Evolutionary conservation across 2,888 invertebrate species (phyloP), one percentile per base, ranked within the genome.

Genomic region (Teinopalpus imperialis): DNA sequence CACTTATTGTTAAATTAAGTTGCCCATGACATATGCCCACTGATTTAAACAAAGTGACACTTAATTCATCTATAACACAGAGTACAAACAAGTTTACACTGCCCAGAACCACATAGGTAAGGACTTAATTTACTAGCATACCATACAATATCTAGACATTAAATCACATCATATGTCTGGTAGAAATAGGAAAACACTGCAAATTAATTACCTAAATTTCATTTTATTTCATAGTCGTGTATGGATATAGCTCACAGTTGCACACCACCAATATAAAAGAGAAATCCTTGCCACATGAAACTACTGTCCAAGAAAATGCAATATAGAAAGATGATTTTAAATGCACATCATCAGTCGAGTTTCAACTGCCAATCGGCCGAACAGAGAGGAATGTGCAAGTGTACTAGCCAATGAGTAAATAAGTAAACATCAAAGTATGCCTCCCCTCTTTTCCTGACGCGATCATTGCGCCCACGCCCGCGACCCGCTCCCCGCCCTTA

Each of bases 201-300:
- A 35, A 42, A 13, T 35, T 26, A 41, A 30, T 42, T 56, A 88
- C 87, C 87, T 81, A 83, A 77, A 74, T 87, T 81, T 86, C 87
- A 88, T 88, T 76, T 87, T 88, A 86, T 80, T 81, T 83, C 87
- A 88, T 88, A 77, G 68, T 81, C 72, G 59, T 59, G 53, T 69
- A 69, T 73, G 69, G 64, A 69, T 73, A 49, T 39, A 41, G 57
- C 59, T 60, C 66, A 71, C 81, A 77, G 82, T 76, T 74, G 72
- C 71, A 73, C 57, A 63, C 56, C 53, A 67, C 61, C 52, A 62
- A n/a, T 51, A 43, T 57, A 64, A 57, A 51, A 59, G 49, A 53
- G 48, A 57, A 64, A 63, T 61, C 55, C 62, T 57, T 72, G 56
- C 63, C 69, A 73, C 69, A 72, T 62, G 55, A 72, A 74, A 65